These are phyloP conservation scores for Clupea harengus DNA, from an alignment of 2,113 vertebrate genomes.

Conservation along the genomic window DNA sequence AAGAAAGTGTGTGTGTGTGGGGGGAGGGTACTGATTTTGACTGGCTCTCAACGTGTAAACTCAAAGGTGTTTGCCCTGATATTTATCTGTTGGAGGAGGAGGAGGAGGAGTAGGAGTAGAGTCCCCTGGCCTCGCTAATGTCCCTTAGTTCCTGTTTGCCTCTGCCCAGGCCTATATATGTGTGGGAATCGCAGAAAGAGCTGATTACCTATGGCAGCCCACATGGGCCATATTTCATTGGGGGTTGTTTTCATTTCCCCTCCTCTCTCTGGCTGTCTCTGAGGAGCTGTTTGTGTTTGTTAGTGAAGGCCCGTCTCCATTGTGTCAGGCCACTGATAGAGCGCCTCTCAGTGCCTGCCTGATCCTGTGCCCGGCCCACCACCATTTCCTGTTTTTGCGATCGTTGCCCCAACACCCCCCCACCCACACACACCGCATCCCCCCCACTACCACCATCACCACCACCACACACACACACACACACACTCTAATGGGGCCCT, in stretches of 20 bases:
- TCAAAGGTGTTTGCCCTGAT: neutral
- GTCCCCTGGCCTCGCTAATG: conserved; percentile 47
- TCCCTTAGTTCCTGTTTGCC: conserved; percentile 54
- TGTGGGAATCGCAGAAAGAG: conserved; percentile 63
- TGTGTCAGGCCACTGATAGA: conserved; percentile 6
- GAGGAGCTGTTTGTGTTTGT: neutral
- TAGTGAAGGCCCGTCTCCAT: neutral
- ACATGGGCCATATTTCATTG: conserved; percentile 47
- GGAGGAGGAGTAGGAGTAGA: conserved; percentile 21
- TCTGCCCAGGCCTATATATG: conserved; percentile 57
- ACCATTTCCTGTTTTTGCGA: neutral
- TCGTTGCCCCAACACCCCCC: neutral
- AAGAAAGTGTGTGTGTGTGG: neutral
- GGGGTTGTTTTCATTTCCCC: conserved; percentile 56
- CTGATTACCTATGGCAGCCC: conserved; percentile 46
- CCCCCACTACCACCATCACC: too few relatives aligned
- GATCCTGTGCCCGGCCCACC: conserved; percentile 10
- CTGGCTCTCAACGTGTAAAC: neutral
- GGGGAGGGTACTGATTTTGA: neutral
- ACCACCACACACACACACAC: conserved; percentile 2
- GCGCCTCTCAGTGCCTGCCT: neutral
- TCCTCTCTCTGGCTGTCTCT: conserved; percentile 7
- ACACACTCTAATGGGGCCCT: neutral
- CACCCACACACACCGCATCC: neutral
- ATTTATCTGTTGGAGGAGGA: neutral